Conservation (phyloP, 2,797 vertebrate genomes). For the Nyctibius grandis region DNA sequence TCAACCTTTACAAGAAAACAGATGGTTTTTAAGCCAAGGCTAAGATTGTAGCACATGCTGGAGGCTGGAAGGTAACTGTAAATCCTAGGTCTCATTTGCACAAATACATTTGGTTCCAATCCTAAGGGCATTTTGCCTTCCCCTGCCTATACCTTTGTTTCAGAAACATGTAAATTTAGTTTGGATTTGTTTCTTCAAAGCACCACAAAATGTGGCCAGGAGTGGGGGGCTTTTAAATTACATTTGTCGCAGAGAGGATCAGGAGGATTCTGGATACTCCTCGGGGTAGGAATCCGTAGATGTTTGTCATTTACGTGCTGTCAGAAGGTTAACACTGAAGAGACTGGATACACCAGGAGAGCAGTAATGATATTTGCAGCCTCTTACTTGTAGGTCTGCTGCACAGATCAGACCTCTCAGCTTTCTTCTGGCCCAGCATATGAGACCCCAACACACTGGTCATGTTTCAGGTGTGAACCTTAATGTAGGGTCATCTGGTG, state of each 20-base stretch:
- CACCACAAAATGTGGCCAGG: not conserved
- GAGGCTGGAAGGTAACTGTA: slow-evolving; percentile 20
- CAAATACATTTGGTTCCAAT: slow-evolving; percentile 16
- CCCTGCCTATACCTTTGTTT: not conserved
- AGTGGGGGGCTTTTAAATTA: not conserved
- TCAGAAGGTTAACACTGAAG: not conserved
- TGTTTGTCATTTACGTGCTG: not conserved
- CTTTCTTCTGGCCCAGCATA: not conserved
- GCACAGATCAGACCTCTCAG: not conserved
- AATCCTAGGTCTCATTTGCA: slow-evolving; percentile 43
- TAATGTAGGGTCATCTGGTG: not conserved
- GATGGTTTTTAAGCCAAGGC: not conserved
- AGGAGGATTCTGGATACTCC: not conserved
- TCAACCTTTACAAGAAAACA: slow-evolving; percentile 10
- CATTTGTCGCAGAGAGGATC: not conserved
- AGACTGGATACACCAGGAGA: not conserved
- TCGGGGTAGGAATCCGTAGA: not conserved
- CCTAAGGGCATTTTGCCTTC: slow-evolving; percentile 22
- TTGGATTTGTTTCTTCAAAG: not conserved
- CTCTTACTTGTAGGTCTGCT: not conserved
- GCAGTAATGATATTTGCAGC: not conserved
- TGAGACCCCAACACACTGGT: not conserved
- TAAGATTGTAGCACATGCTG: not conserved
- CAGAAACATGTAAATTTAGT: slow-evolving; percentile 14
- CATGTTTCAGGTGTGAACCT: not conserved